Conservation (phyloP, 2,797 vertebrate genomes). For the Euthynnus affinis region DNA sequence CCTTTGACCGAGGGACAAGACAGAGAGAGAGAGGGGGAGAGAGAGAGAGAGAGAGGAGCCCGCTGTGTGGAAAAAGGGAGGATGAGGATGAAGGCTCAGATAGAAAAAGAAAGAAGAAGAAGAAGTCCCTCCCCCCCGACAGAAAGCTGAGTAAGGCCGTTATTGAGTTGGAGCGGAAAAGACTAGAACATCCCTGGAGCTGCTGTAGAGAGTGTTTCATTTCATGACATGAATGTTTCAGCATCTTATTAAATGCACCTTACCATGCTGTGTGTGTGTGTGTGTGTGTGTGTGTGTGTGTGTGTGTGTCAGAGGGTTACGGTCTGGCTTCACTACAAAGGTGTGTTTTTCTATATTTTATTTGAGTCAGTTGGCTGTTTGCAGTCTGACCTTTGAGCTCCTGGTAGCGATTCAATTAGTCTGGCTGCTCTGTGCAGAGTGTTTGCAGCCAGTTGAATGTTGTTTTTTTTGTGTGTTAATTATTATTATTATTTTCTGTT, state of each 20-base stretch:
- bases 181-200: no score
- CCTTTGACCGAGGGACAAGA: constrained; percentile 50
- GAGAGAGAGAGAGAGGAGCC: no score
- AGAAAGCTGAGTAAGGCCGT: constrained; percentile 12
- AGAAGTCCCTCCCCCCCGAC: not conserved
- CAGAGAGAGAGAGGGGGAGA: no score
- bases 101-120: not conserved
- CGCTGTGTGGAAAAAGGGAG: not conserved
- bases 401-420: constrained; percentile 12
- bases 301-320: no score
- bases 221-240: no score
- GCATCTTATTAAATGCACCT: no score
- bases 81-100: not conserved
- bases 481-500: no score
- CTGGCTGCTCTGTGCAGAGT: constrained; percentile 9
- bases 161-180: not conserved
- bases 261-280: no score
- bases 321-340: constrained; percentile 6
- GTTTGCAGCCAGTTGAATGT: no score
- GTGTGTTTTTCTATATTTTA: not conserved
- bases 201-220: no score
- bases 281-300: no score
- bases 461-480: no score
- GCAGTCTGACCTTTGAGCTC: constrained; percentile 36
- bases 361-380: not conserved